These are phyloP conservation scores for Monochamus saltuarius DNA, from an alignment of 1,140 invertebrate genomes.

Conservation along the genomic window DNA sequence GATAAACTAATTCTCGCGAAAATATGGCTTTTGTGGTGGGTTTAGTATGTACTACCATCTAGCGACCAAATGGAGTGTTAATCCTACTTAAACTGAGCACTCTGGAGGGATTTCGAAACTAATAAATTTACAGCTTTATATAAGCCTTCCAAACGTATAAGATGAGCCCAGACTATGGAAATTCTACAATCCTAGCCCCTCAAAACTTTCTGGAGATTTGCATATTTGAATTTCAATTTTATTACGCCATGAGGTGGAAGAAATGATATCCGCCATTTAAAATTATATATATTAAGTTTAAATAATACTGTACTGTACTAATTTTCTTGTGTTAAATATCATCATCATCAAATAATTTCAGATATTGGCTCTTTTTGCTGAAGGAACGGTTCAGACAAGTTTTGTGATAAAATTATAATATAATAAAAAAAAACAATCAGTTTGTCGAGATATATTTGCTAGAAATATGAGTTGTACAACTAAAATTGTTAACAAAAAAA, in stretches of 20 bases:
- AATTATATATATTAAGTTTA: too few relatives aligned
- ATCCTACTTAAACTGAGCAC: constrained; percentile 43
- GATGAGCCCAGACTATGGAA: constrained; percentile 37
- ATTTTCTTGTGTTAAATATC: too few relatives aligned
- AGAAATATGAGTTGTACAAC: too few relatives aligned
- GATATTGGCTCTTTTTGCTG: too few relatives aligned
- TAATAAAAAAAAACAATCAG: too few relatives aligned
- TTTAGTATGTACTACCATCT: constrained; percentile 23
- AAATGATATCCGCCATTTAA: too few relatives aligned
- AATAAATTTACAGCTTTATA: constrained; percentile 49
- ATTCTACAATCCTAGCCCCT: constrained; percentile 33
- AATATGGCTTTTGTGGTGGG: background rate
- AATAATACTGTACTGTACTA: too few relatives aligned
- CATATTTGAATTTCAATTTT: constrained; percentile 48
- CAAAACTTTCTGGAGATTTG: constrained; percentile 41
- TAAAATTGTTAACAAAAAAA: too few relatives aligned
- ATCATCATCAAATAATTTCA: too few relatives aligned
- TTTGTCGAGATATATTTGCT: too few relatives aligned
- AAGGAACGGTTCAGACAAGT: too few relatives aligned
- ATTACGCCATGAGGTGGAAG: constrained; percentile 18
- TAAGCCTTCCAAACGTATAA: constrained; percentile 43
- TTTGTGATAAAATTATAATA: too few relatives aligned
- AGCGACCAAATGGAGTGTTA: constrained; percentile 44
- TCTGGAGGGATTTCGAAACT: constrained; percentile 43
- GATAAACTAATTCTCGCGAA: constrained; percentile 12